Evolutionary conservation across 2,797 vertebrate species (phyloP).

Genomic region (Labeo calbasu): DNA sequence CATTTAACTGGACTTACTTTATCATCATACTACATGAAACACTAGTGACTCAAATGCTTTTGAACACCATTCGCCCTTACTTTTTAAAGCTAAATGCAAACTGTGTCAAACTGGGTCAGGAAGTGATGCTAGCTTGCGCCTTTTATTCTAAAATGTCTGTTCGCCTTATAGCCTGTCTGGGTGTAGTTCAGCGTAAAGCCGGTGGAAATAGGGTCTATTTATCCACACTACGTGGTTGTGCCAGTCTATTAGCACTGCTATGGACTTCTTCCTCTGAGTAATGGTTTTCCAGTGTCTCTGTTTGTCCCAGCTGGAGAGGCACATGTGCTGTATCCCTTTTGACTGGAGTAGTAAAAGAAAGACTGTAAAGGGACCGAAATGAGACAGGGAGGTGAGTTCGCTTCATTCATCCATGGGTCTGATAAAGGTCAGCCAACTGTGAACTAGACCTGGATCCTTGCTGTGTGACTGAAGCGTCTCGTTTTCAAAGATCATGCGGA

Average conservation of each 20-base stretch:
- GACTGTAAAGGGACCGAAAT: constrained; percentile 14
- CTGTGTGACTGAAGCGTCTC: constrained; percentile 60
- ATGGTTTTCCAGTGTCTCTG: constrained; percentile 15
- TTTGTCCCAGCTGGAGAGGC: background rate
- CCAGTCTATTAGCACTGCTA: constrained; percentile 18
- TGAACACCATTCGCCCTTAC: background rate
- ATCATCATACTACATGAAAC: background rate
- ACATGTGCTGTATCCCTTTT: constrained; percentile 8
- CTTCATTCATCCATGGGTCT: constrained; percentile 21
- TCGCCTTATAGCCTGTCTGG: background rate
- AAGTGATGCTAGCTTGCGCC: constrained; percentile 26
- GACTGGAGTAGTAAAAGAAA: background rate
- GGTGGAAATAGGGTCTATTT: constrained; percentile 23
- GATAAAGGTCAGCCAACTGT: constrained; percentile 54
- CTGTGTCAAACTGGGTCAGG: background rate
- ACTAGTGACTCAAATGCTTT: background rate
- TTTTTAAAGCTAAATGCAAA: background rate
- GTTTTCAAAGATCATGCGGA: constrained; percentile 64
- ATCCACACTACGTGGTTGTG: background rate
- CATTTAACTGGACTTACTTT: background rate
- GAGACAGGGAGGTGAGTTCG: background rate
- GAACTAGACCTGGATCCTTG: constrained; percentile 60
- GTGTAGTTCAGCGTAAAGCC: background rate
- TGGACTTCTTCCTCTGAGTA: background rate
- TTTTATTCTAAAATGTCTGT: constrained; percentile 28